phyloP scores from a whole-genome alignment of 2,797 vertebrate species.

The Argentina silus region DNA sequence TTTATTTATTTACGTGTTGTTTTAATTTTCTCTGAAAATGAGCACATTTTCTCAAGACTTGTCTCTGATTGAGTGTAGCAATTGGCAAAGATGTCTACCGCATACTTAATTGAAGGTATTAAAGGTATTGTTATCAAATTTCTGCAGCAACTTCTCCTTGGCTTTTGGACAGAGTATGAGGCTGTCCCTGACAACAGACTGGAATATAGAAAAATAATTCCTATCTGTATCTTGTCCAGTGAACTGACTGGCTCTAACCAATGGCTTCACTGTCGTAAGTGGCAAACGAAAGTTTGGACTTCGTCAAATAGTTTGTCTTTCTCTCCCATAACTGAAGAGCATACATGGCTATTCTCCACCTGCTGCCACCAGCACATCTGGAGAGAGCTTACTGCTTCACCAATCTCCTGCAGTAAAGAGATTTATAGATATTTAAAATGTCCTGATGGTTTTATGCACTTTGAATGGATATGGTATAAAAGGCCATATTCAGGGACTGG shows the following conservation, averaged over 20 bases:
- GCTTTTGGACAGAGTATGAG: no score
- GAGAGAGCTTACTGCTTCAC: conserved; percentile 83
- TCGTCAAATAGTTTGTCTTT: conserved; percentile 78
- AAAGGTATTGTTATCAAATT: no score
- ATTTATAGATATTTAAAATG: conserved; percentile 90
- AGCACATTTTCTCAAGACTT: conserved; percentile 26
- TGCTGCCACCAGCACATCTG: conserved; percentile 81
- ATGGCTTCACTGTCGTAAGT: conserved; percentile 62
- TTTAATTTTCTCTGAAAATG: conserved; percentile 60
- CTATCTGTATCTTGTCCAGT: conserved; percentile 35
- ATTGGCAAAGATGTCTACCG: background rate
- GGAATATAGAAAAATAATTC: conserved; percentile 1
- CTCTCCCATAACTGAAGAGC: conserved; percentile 77
- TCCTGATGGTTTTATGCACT: conserved; percentile 85
- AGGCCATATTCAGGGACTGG: conserved; percentile 73
- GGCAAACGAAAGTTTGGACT: conserved; percentile 86
- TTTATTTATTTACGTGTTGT: conserved; percentile 74
- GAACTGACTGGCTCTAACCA: conserved; percentile 42
- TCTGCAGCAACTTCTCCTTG: no score
- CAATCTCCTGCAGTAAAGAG: conserved; percentile 85
- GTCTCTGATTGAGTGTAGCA: background rate
- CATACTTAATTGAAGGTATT: background rate
- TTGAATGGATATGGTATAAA: conserved; percentile 71
- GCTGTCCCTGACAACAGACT: background rate
- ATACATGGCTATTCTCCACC: conserved; percentile 80